Conservation (phyloP, 2,888 invertebrate species). For the Aporophyla nigra region DNA sequence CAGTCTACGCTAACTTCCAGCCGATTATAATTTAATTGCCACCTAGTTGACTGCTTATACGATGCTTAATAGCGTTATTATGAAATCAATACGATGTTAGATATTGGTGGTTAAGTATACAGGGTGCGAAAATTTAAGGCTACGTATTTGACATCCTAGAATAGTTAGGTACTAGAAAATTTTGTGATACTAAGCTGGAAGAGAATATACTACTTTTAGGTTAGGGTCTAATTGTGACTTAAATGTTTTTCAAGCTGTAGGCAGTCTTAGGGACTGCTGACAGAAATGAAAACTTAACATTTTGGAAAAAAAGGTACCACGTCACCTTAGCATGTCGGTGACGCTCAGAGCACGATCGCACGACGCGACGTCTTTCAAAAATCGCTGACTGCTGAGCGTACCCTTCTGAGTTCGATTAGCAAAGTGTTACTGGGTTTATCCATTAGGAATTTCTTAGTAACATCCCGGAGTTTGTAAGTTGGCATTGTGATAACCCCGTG, state of each 20-base stretch:
- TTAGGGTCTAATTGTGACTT: neutral
- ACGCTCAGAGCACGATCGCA: no score
- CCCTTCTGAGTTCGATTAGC: no score
- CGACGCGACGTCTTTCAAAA: no score
- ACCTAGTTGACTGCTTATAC: conserved; percentile 30
- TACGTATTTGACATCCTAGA: neutral
- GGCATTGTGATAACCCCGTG: no score
- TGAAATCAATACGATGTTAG: conserved; percentile 39
- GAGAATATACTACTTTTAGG: neutral
- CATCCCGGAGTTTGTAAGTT: no score
- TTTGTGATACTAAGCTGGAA: neutral
- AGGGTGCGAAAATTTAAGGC: conserved; percentile 9
- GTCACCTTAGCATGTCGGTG: no score
- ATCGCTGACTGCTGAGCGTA: no score
- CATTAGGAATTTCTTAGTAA: no score
- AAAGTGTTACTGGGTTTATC: no score
- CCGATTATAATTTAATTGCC: conserved; percentile 56
- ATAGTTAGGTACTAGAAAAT: neutral
- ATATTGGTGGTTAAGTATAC: neutral
- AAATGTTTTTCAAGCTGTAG: neutral
- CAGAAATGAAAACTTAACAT: no score
- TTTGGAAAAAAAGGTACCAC: neutral
- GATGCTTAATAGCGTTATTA: conserved; percentile 13
- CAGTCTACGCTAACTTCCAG: conserved; percentile 47
- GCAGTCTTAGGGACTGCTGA: no score